Percentiles rank a stretch among this genome's conserved stretches.
Evolutionary conservation across 2,888 invertebrate genomes (phyloP).

Genomic region (Cheilosia variabilis): DNA sequence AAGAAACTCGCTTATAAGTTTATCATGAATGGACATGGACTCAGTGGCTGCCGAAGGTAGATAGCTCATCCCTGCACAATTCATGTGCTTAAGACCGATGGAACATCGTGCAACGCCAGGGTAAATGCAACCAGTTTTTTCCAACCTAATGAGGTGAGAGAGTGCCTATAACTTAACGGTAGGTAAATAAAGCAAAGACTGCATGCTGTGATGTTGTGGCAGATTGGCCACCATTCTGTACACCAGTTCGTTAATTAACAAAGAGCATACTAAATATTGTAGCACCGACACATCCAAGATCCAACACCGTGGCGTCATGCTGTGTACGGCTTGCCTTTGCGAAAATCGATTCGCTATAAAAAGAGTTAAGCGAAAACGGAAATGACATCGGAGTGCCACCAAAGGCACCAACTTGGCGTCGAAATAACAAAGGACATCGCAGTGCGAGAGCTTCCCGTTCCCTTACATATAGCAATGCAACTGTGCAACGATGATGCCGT

Average conservation of each 20-base stretch:
- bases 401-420: slow-evolving; percentile 1
- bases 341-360: slow-evolving; percentile 42
- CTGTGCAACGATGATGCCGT: slow-evolving; percentile 14
- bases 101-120: too few species aligned
- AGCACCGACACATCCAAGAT: background rate
- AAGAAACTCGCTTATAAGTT: too few species aligned
- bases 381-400: slow-evolving; percentile 27
- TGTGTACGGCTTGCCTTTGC: background rate
- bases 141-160: too few species aligned
- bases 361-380: slow-evolving; percentile 32
- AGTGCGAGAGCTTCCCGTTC: background rate
- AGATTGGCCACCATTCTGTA: too few species aligned
- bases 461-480: background rate
- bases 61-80: too few species aligned
- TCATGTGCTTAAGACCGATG: too few species aligned
- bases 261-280: slow-evolving; percentile 32
- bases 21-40: too few species aligned
- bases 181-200: too few species aligned
- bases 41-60: too few species aligned
- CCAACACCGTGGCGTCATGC: background rate
- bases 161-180: too few species aligned
- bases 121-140: too few species aligned
- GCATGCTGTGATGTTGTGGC: too few species aligned
- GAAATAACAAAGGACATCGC: slow-evolving; percentile 30
- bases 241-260: slow-evolving; percentile 33